phyloP scores from a whole-genome alignment of 2,797 vertebrate species.

The Tragopan temminckii region DNA sequence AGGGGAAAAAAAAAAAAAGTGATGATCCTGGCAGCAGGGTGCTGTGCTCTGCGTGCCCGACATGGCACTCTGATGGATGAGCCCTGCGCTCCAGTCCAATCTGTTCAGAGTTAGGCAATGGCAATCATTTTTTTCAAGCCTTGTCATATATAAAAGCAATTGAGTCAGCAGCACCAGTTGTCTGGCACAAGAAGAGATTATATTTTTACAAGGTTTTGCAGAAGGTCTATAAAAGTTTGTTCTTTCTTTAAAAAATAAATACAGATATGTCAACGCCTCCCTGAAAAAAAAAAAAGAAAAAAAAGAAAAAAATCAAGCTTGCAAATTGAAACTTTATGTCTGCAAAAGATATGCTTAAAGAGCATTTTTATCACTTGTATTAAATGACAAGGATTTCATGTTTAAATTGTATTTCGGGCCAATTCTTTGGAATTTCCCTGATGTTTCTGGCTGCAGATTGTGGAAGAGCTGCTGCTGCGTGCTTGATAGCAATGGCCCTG shows the following conservation, averaged over 20 bases:
- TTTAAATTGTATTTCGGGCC: not conserved
- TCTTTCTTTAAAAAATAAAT: conserved; percentile 67
- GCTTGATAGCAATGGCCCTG: not conserved
- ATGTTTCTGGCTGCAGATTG: not conserved
- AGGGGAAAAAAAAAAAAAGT: not conserved
- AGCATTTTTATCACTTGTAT: not conserved
- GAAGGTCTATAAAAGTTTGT: conserved; percentile 78
- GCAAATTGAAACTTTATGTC: conserved; percentile 56
- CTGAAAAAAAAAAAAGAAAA: not conserved
- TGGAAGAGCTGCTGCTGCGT: not conserved
- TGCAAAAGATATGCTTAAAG: conserved; percentile 19
- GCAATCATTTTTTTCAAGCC: conserved; percentile 79
- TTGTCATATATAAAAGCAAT: conserved; percentile 83
- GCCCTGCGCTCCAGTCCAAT: conserved; percentile 74
- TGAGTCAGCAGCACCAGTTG: conserved; percentile 81
- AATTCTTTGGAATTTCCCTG: not conserved
- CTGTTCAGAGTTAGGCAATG: conserved; percentile 71
- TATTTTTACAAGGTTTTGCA: conserved; percentile 78
- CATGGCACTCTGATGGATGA: conserved; percentile 77
- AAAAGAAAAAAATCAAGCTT: conserved; percentile 42
- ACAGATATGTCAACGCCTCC: conserved; percentile 11
- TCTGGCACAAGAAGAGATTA: conserved; percentile 78
- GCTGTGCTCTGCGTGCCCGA: not conserved
- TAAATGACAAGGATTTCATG: not conserved
- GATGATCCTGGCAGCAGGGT: conserved; percentile 19